Percentiles rank a stretch among this genome's conserved stretches.
phyloP scores from a whole-genome alignment of 2,113 vertebrate genomes.

The Ochotona princeps region DNA sequence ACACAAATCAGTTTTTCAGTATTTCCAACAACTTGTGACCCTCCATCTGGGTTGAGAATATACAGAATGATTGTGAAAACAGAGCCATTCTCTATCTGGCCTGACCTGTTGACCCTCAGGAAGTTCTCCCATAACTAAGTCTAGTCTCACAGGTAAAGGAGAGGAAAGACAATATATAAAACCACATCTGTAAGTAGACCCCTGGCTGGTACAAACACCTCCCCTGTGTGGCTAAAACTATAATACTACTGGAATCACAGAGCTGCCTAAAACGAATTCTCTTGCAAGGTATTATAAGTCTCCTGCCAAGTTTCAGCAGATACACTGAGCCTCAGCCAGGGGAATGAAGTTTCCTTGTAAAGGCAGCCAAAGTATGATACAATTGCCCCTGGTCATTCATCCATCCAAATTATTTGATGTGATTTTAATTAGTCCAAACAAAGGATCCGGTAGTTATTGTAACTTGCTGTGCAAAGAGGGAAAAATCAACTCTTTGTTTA shows the following conservation, averaged over 20 bases:
- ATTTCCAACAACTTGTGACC: constrained; percentile 81
- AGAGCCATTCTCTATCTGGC: constrained; percentile 65
- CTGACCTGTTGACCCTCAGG: constrained; percentile 68
- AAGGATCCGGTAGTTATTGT: constrained; percentile 73
- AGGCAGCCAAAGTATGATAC: constrained; percentile 15
- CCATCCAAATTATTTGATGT: constrained; percentile 81
- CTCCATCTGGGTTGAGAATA: constrained; percentile 70
- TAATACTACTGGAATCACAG: constrained; percentile 19
- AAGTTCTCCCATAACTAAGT: constrained; percentile 79
- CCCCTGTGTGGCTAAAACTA: constrained; percentile 35
- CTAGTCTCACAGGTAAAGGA: constrained; percentile 76
- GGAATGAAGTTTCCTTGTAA: constrained; percentile 30
- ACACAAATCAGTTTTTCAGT: constrained; percentile 77
- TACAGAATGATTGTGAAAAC: constrained; percentile 73
- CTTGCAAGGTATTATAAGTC: constrained; percentile 60
- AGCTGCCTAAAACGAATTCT: constrained; percentile 78
- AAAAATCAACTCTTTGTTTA: constrained; percentile 86
- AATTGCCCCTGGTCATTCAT: constrained; percentile 72
- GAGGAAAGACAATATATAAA: constrained; percentile 76
- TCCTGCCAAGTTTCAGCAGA: constrained; percentile 46
- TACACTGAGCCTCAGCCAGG: constrained; percentile 55
- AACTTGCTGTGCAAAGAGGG: constrained; percentile 72
- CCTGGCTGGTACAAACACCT: constrained; percentile 53
- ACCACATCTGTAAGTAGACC: constrained; percentile 68
- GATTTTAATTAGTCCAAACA: constrained; percentile 85